Evolutionary conservation across 2,113 vertebrate genomes (phyloP), one percentile per base, ranked within the genome.

Genomic region (Syngnathus scovelli): DNA sequence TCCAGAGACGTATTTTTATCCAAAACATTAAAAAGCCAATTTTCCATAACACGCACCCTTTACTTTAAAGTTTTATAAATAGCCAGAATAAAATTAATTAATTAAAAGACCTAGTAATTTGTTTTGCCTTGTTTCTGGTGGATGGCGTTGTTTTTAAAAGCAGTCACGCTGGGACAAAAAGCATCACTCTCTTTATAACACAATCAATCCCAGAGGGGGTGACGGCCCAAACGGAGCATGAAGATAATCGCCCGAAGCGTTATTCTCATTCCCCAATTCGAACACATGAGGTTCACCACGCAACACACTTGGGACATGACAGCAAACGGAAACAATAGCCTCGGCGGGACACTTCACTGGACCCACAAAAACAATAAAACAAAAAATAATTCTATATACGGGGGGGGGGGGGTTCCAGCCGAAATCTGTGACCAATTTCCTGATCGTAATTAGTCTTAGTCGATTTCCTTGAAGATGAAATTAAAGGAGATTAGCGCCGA

Each of bases 401-500:
- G 41, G 11, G 39, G 43, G 75, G 80, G n/a, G 66, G 65, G 63
- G 62, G 41, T 75, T 79, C 76, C 79, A 82, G 68, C 61, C 76
- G 76, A 83, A 85, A 80, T 81, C 64, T 64, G 83, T 71, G 74
- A 85, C 78, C 74, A 76, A 80, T 87, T 88, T 83, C 75, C 80
- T 77, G 74, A 63, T 79, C 67, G 72, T 84, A 85, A 84, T 89
- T 86, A 85, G 79, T 70, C 51, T 77, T 74, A 82, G 74, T 75
- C 74, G 76, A 88, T 89, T 86, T 87, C 84, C 86, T 86, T 85
- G 77, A 84, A 88, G 86, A 87, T 87, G 83, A 89, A 88, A 88
- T 88, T 86, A 88, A 81, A 84, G 60, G 68, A 80, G 84, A 86
- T 88, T 88, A 86, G 82, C 76, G 73, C 66, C 79, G 77, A 86